Evolutionary conservation across 1,140 invertebrate species (phyloP), one percentile per base, ranked within the genome.

Genomic region (Bilobella aurantiaca): DNA sequence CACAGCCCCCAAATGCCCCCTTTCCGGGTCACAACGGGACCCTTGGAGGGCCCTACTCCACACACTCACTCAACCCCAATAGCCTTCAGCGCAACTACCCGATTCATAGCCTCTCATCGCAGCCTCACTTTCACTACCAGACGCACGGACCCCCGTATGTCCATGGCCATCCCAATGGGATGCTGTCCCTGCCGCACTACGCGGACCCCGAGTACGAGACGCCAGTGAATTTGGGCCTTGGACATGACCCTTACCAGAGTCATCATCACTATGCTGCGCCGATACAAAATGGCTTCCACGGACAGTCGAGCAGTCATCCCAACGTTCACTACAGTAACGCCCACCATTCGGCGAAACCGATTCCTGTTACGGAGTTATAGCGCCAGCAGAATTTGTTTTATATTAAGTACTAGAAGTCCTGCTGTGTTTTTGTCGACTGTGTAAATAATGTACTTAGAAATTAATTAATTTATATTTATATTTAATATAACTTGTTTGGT

Each of bases 321-420:
- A 77, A 73, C 81, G 73, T 57, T 12, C 59, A 14, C 59, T 62
- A 62, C 59, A 62, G 46, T 46, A 8, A 30, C 78, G 75, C 74
- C 79, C 82, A 74, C 80, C 81, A 77, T 74, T 81, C 82, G 75
- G 78, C 84, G 21, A 82, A 89, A 75, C 85, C 87, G 2, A 89
- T 91, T 73, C 90, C 90, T 47, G 88, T 91, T 68, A 92, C 90
- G 79, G 90, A 91, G 78, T 88, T 93, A 86, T 93, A 91, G 88
- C 88, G 34, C 34, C 34, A 42, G 8, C 8, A 42, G 34, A n/a
- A n/a, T n/a, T n/a, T n/a, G n/a, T n/a, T n/a, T n/a, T n/a, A n/a
- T 42, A 42, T 18, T 42, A 42, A 42, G 18, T 42, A 12, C 8
- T 8, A 42, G 18, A 42, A 42, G 34, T 12, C 34, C 18, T 42